Percentiles rank a stretch among this genome's conserved stretches.
phyloP scores from a whole-genome alignment of 2,797 vertebrate species.

The Perodicticus potto region DNA sequence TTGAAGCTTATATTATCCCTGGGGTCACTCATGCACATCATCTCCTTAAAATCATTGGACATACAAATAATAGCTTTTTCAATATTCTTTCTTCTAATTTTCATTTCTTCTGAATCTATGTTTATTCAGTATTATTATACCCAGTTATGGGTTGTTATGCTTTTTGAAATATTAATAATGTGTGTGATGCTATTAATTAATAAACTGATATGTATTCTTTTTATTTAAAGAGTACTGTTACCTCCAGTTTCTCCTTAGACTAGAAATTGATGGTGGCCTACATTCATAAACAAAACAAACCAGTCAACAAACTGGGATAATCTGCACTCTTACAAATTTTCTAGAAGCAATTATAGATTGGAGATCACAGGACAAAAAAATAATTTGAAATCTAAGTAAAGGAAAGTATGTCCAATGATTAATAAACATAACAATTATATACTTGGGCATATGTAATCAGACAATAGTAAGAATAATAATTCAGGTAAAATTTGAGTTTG shows the following conservation, averaged over 20 bases:
- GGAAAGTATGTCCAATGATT: not conserved
- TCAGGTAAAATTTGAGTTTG: not conserved
- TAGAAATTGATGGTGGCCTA: not conserved
- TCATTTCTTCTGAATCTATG: not conserved
- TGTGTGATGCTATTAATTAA: slow-evolving; percentile 3
- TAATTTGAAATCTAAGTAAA: slow-evolving; percentile 2
- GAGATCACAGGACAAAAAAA: not conserved
- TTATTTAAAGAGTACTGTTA: not conserved
- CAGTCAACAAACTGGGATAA: not conserved
- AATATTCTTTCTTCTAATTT: not conserved
- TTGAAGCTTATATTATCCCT: not conserved
- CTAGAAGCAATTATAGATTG: not conserved
- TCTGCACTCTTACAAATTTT: not conserved
- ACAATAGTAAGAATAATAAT: not conserved
- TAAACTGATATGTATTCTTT: not conserved
- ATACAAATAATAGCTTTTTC: not conserved
- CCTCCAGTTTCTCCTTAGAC: not conserved
- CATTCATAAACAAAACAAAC: not conserved
- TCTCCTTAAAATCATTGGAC: not conserved
- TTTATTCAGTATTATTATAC: not conserved
- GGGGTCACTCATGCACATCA: not conserved
- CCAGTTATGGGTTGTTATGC: not conserved
- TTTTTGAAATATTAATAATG: not conserved
- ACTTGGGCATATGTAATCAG: not conserved
- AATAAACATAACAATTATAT: not conserved